Evolutionary conservation across 2,797 vertebrate species (phyloP), one percentile per base, ranked within the genome.

Genomic region (Todus mexicanus): DNA sequence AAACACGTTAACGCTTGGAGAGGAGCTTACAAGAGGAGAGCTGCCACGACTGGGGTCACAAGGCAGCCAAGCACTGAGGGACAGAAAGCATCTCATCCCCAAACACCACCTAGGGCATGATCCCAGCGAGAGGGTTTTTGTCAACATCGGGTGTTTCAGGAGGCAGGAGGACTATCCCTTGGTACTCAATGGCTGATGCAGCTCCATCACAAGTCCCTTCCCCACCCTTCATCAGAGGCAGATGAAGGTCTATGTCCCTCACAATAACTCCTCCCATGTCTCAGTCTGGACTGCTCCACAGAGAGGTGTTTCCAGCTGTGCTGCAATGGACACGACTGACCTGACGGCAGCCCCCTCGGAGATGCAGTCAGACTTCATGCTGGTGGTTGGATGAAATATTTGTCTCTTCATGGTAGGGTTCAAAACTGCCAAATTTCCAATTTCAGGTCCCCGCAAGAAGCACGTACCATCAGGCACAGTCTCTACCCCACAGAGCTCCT

Each of bases 381-480:
- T 42, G 4, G 29, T 38, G 43, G 29, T 5, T 74, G 35, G 16
- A 56, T 25, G 29, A 89, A 77, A 72, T 8, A 35, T 0, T 0
- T 7, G 6, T 50, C 84, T 63, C 43, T 59, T 56, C 21, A 12
- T 5, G 10, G n/a, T 3, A 56, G 7, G 22, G 33, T 81, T 89
- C 59, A 51, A 93, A 84, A 4, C 13, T 8, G 13, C 23, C 50
- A 35, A 16, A 88, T 15, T 54, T 60, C 47, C 42, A 16, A 35
- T 42, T 85, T 40, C 57, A 74, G 27, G 20, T 71, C 43, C 56
- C 42, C 2, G 1, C 31, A 75, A 73, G 35, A n/a, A 84, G 6
- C 12, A 64, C 5, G 4, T 33, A 35, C 54, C 47, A 61, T 20
- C 51, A 80, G 31, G 40, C 14, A 68, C 1, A 4, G 22, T 61